phyloP scores from a whole-genome alignment of 2,888 invertebrate genomes.

The Pandemis corylana region DNA sequence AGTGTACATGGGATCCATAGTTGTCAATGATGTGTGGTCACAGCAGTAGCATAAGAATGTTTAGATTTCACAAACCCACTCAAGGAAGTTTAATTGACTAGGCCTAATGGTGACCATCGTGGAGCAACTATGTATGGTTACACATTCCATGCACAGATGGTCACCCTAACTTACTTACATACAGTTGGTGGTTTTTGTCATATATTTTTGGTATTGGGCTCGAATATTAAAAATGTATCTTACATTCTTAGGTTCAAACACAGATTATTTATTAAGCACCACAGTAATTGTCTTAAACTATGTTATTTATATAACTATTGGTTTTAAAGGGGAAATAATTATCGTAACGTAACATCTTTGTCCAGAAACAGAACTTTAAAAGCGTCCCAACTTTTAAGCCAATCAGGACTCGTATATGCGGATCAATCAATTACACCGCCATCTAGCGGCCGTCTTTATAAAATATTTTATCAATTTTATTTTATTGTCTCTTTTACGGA shows the following conservation, averaged over 20 bases:
- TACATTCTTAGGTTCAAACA: constrained; percentile 41
- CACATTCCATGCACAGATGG: constrained; percentile 4
- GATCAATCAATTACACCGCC: constrained; percentile 6
- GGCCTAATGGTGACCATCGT: constrained; percentile 55
- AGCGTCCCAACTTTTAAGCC: constrained; percentile 1
- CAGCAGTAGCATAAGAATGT: not conserved
- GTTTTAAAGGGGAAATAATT: constrained; percentile 12
- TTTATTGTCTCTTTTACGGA: constrained; percentile 12
- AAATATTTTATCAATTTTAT: not conserved
- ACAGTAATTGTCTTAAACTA: constrained; percentile 47
- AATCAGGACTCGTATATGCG: constrained; percentile 7
- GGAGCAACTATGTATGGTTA: not conserved
- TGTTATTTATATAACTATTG: constrained; percentile 36
- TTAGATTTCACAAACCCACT: constrained; percentile 32
- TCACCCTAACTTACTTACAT: constrained; percentile 57
- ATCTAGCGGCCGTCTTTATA: not conserved
- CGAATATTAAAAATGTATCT: constrained; percentile 48
- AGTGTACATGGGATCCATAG: too few relatives aligned
- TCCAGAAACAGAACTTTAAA: not conserved
- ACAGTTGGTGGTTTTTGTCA: constrained; percentile 75
- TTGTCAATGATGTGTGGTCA: too few relatives aligned
- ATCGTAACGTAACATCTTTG: not conserved
- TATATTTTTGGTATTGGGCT: constrained; percentile 77
- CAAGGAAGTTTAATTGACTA: constrained; percentile 62
- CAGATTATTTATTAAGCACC: constrained; percentile 45